Evolutionary conservation across 2,888 invertebrate genomes (phyloP).

Genomic region (Muscina levida): DNA sequence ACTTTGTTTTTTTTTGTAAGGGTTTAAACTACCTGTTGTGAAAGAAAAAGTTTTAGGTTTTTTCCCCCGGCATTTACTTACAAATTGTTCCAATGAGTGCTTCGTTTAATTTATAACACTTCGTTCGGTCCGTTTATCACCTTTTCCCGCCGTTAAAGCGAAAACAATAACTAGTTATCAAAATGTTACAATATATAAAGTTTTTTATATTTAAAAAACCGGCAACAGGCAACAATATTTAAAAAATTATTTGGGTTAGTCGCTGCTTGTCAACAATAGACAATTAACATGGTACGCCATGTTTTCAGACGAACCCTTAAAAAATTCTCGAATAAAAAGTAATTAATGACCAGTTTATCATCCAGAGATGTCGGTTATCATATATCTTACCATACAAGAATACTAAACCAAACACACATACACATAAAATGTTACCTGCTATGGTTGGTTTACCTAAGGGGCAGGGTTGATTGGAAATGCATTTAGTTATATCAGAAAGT

Average conservation of each 20-base stretch:
- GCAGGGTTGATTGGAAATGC: constrained; percentile 1
- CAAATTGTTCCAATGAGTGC: constrained; percentile 36
- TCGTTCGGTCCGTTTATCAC: constrained; percentile 54
- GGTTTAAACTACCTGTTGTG: constrained; percentile 62
- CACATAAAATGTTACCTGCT: constrained; percentile 22
- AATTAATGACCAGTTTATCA: constrained; percentile 17
- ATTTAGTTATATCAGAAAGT: no score
- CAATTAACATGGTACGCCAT: constrained; percentile 11
- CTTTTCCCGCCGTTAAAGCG: constrained; percentile 40
- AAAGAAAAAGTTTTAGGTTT: constrained; percentile 9
- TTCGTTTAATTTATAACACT: not conserved
- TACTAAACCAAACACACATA: constrained; percentile 4
- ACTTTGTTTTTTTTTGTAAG: constrained; percentile 40
- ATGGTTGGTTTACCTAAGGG: constrained; percentile 8
- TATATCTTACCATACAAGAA: not conserved
- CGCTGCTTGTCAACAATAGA: constrained; percentile 7
- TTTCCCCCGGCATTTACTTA: constrained; percentile 11
- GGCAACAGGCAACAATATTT: no score
- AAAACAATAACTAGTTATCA: constrained; percentile 15
- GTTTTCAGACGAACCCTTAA: constrained; percentile 13
- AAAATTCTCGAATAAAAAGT: not conserved
- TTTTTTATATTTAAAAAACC: constrained; percentile 28
- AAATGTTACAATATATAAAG: constrained; percentile 35
- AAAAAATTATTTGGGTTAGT: constrained; percentile 1
- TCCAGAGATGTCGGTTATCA: not conserved